A percentile compares a stretch with the other conserved stretches of the same genome.
These are phyloP conservation scores for Tetragnatha versicolor DNA, from an alignment of 1,140 invertebrate genomes.

Conservation along the genomic window DNA sequence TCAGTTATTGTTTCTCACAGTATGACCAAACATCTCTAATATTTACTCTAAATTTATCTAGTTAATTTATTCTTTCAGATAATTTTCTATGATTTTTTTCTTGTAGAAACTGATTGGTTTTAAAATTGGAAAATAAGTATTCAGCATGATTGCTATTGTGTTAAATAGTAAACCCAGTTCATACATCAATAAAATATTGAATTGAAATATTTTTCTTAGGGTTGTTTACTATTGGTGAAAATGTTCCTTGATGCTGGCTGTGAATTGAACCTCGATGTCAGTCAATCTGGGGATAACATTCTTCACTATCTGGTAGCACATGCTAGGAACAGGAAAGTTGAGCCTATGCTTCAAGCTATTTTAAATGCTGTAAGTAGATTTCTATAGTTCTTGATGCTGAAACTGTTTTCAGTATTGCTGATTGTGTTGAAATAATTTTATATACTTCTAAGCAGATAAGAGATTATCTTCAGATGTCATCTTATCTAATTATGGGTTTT, in stretches of 20 bases:
- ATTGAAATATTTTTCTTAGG: conserved; percentile 43
- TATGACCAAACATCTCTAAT: no score
- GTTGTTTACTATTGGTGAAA: conserved; percentile 59
- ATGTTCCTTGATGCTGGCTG: conserved; percentile 62
- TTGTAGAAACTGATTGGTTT: background rate
- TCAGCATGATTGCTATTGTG: background rate
- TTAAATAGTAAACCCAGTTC: no score
- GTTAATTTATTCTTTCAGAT: no score
- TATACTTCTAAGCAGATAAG: no score
- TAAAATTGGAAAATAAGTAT: background rate
- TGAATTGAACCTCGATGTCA: conserved; percentile 61
- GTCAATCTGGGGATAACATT: conserved; percentile 62
- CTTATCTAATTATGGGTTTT: background rate
- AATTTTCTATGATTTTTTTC: no score
- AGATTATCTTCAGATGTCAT: no score
- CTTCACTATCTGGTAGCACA: conserved; percentile 63
- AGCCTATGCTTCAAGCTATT: conserved; percentile 61
- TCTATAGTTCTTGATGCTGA: background rate
- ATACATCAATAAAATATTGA: background rate
- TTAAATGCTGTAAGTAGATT: conserved; percentile 61
- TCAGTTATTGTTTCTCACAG: no score
- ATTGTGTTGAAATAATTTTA: no score
- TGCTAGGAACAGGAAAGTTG: conserved; percentile 59
- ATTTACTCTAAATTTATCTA: no score
- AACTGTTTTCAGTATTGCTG: background rate